Evolutionary conservation across 23 tunicate species (phyloP).

Genomic region (Ascidia mentula): DNA sequence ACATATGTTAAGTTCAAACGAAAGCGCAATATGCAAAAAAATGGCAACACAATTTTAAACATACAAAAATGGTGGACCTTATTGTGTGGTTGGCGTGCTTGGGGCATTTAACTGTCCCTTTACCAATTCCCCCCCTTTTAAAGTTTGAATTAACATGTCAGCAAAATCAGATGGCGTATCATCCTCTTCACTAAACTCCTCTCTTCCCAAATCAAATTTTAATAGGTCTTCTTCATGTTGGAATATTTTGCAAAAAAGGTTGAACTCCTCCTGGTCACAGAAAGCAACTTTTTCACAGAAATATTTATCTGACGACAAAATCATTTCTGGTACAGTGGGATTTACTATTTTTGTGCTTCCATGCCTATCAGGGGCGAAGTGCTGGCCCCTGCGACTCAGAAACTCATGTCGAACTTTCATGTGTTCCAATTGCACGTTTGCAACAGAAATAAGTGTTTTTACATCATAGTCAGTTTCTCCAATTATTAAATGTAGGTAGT

Average conservation of each 20-base stretch:
- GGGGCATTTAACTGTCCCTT: too few relatives aligned
- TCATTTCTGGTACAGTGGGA: slow-evolving; percentile 27
- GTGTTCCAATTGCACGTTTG: not conserved
- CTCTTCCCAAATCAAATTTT: not conserved
- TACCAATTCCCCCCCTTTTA: not conserved
- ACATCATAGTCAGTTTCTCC: not conserved
- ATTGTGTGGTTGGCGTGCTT: too few relatives aligned
- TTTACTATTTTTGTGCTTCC: slow-evolving; percentile 34
- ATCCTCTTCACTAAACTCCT: not conserved
- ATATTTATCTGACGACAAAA: slow-evolving; percentile 32
- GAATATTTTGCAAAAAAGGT: slow-evolving; percentile 28
- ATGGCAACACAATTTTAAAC: too few relatives aligned
- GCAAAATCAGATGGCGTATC: not conserved
- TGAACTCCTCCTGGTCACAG: slow-evolving; percentile 29
- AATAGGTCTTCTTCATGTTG: slow-evolving; percentile 10
- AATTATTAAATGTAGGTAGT: not conserved
- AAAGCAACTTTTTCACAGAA: slow-evolving; percentile 58
- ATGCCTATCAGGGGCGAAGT: slow-evolving; percentile 28
- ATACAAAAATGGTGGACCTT: too few relatives aligned
- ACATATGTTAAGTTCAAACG: too few relatives aligned
- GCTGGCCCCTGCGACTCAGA: slow-evolving; percentile 61
- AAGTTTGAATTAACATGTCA: not conserved
- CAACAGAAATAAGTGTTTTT: not conserved
- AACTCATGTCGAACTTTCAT: slow-evolving; percentile 30
- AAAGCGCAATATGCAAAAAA: too few relatives aligned